Percentiles rank a stretch among this genome's conserved stretches.
phyloP scores from a whole-genome alignment of 2,113 vertebrate species.

The Lucifuga dentata region DNA sequence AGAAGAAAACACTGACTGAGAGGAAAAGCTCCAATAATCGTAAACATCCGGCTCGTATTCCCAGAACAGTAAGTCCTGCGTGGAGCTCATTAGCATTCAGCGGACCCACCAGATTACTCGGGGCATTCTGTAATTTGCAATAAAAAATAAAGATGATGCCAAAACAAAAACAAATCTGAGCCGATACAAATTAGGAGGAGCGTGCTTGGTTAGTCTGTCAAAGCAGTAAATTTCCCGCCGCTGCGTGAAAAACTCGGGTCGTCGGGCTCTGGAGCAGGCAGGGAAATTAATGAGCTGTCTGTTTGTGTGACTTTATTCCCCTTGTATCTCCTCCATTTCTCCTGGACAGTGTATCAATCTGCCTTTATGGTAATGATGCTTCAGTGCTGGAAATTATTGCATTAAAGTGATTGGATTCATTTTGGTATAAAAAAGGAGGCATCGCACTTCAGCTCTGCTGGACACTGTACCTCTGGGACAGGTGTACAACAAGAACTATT shows the following conservation, averaged over 20 bases:
- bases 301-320: constrained; percentile 78
- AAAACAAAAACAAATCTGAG: constrained; percentile 86
- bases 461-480: not conserved
- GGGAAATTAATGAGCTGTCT: constrained; percentile 81
- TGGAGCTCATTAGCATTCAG: constrained; percentile 77
- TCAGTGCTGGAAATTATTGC: constrained; percentile 71
- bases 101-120: constrained; percentile 75
- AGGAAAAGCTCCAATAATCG: constrained; percentile 81
- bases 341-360: constrained; percentile 80
- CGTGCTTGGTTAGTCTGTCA: constrained; percentile 78
- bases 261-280: constrained; percentile 55
- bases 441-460: not conserved
- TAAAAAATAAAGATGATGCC: constrained; percentile 85
- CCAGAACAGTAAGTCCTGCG: constrained; percentile 69
- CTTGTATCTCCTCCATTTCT: constrained; percentile 65
- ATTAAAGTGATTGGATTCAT: constrained; percentile 73
- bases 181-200: constrained; percentile 81
- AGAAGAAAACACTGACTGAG: constrained; percentile 70
- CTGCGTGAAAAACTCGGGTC: constrained; percentile 69
- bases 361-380: constrained; percentile 78
- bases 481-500: constrained; percentile 2
- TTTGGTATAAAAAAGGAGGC: constrained; percentile 45
- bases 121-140: constrained; percentile 82
- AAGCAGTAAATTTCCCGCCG: constrained; percentile 75
- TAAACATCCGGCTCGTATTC: constrained; percentile 78